phyloP scores from a whole-genome alignment of 2,888 invertebrate genomes.

The Heliconius hortense region DNA sequence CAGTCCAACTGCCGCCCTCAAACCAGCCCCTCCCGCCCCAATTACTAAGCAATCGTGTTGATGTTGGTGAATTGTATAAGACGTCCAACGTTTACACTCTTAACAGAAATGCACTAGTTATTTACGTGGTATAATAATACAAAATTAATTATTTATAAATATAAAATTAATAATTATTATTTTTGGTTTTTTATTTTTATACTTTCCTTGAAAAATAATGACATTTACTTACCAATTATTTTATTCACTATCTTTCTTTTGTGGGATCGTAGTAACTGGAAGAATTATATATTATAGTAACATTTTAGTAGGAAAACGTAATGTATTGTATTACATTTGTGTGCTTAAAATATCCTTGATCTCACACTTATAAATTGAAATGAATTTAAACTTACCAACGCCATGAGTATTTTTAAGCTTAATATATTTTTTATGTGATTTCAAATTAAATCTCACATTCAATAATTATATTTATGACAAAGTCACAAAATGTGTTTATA shows the following conservation, averaged over 20 bases:
- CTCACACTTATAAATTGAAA: neutral
- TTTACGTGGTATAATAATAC: neutral
- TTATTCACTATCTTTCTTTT: neutral
- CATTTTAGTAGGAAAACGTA: neutral
- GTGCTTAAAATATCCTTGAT: neutral
- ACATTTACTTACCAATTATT: neutral
- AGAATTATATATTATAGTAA: neutral
- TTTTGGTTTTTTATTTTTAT: too few species aligned
- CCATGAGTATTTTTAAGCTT: neutral
- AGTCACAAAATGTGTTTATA: neutral
- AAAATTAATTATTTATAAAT: neutral
- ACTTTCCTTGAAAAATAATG: neutral
- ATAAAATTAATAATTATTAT: neutral
- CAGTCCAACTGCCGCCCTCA: constrained; percentile 96
- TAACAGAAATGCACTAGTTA: neutral
- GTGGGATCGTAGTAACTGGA: neutral
- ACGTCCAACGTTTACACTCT: constrained; percentile 26
- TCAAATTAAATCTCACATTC: neutral
- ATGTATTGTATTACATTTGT: neutral
- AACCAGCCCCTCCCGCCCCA: constrained; percentile 97
- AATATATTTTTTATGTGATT: neutral
- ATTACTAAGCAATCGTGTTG: constrained; percentile 96
- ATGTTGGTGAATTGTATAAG: constrained; percentile 88
- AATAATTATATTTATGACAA: constrained; percentile 7
- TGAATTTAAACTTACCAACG: neutral